These are phyloP conservation scores for Meleagris gallopavo DNA, from an alignment of 2,113 vertebrate genomes.

Conservation along the genomic window DNA sequence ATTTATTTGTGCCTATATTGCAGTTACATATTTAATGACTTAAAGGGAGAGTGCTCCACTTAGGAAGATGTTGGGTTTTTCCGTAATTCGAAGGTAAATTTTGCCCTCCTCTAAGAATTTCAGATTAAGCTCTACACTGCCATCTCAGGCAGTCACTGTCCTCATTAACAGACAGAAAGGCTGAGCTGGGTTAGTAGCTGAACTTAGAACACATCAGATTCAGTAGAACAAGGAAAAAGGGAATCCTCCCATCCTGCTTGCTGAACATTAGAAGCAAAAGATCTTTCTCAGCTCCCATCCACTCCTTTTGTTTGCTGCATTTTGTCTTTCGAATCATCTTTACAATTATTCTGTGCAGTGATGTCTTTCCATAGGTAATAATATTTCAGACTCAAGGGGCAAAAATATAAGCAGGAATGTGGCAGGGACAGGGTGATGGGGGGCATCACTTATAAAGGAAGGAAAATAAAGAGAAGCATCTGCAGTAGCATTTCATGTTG, in stretches of 20 bases:
- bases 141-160: background rate
- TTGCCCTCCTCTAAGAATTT: background rate
- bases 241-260: background rate
- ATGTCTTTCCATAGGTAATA: background rate
- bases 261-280: background rate
- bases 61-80: background rate
- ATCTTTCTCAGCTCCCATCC: background rate
- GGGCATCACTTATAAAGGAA: background rate
- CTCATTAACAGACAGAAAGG: constrained; percentile 31
- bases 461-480: background rate
- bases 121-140: background rate
- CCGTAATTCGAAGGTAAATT: background rate
- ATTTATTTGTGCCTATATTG: constrained; percentile 56
- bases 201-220: background rate
- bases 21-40: constrained; percentile 47
- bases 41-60: constrained; percentile 23
- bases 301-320: background rate
- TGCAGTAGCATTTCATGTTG: background rate
- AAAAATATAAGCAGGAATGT: background rate
- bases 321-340: background rate
- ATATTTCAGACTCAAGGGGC: background rate
- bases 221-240: background rate
- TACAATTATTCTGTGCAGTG: background rate
- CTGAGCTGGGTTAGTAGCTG: background rate
- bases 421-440: background rate